Conservation (phyloP, 2,797 vertebrate species). For the Hemitrygon akajei region DNA sequence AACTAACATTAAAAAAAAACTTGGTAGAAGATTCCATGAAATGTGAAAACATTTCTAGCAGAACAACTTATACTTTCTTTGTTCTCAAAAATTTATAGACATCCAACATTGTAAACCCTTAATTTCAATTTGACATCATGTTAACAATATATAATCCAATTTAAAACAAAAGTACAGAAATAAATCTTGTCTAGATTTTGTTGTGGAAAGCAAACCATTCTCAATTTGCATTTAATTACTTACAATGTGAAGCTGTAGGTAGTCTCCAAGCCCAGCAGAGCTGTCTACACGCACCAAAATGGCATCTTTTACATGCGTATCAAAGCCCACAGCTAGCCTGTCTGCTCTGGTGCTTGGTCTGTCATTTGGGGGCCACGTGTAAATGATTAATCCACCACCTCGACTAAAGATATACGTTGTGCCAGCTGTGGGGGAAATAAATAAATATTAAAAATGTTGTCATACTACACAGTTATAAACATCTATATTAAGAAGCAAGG, state of each 20-base stretch:
- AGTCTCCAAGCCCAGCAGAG: conserved; percentile 91
- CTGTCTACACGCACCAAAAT: conserved; percentile 93
- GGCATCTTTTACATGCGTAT: conserved; percentile 90
- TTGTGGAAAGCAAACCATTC: background rate
- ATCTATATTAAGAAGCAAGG: background rate
- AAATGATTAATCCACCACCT: conserved; percentile 92
- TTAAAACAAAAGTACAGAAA: background rate
- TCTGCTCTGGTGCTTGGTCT: conserved; percentile 92
- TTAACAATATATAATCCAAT: conserved; percentile 8
- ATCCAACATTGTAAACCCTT: background rate
- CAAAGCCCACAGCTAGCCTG: conserved; percentile 93
- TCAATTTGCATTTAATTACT: conserved; percentile 56
- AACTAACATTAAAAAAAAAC: background rate
- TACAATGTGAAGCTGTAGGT: conserved; percentile 95
- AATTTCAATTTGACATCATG: background rate
- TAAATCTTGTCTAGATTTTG: too few relatives aligned
- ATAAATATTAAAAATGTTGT: background rate
- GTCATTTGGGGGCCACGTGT: conserved; percentile 96
- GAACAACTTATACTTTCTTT: background rate
- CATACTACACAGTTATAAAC: too few relatives aligned
- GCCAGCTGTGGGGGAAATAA: conserved; percentile 66
- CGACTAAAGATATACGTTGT: conserved; percentile 96
- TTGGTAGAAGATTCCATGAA: background rate
- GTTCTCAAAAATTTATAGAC: background rate
- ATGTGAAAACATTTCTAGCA: background rate